Conservation (phyloP, 2,113 vertebrate species). For the Argyrosomus japonicus region DNA sequence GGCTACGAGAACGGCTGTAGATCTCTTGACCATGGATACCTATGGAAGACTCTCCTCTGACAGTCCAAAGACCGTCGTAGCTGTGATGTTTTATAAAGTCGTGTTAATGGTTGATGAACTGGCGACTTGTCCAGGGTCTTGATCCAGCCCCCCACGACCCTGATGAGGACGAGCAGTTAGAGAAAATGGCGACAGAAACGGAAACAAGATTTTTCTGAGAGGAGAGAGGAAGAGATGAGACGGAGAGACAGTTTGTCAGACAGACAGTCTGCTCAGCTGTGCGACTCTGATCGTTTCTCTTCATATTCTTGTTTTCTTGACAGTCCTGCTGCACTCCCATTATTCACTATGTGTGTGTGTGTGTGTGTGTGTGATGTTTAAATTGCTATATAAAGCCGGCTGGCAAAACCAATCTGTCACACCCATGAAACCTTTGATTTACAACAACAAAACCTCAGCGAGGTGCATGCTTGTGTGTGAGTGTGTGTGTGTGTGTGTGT, state of each 20-base stretch:
- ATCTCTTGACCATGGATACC: background rate
- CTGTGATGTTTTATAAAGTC: too few species aligned
- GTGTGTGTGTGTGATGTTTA: constrained; percentile 31
- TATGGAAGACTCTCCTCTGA: background rate
- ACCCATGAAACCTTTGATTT: constrained; percentile 58
- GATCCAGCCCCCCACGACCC: too few species aligned
- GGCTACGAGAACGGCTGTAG: background rate
- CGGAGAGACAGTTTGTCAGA: constrained; percentile 27
- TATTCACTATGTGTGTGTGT: background rate
- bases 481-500: constrained; percentile 13
- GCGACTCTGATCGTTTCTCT: constrained; percentile 26
- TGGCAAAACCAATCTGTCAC: constrained; percentile 36
- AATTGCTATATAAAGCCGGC: constrained; percentile 38
- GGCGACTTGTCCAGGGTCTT: too few species aligned
- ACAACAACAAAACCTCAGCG: constrained; percentile 34
- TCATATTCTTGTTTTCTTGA: constrained; percentile 27
- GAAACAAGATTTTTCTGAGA: background rate
- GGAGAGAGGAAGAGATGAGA: background rate
- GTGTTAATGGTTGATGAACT: too few species aligned
- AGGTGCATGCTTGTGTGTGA: background rate
- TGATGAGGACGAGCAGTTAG: too few species aligned
- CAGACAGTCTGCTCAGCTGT: constrained; percentile 13
- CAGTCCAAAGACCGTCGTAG: too few species aligned
- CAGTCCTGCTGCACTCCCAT: constrained; percentile 20
- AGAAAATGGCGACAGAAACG: too few species aligned